Evolutionary conservation across 2,113 vertebrate genomes (phyloP), one percentile per base, ranked within the genome.

Genomic region (Stomatorhinus ivindoensis): DNA sequence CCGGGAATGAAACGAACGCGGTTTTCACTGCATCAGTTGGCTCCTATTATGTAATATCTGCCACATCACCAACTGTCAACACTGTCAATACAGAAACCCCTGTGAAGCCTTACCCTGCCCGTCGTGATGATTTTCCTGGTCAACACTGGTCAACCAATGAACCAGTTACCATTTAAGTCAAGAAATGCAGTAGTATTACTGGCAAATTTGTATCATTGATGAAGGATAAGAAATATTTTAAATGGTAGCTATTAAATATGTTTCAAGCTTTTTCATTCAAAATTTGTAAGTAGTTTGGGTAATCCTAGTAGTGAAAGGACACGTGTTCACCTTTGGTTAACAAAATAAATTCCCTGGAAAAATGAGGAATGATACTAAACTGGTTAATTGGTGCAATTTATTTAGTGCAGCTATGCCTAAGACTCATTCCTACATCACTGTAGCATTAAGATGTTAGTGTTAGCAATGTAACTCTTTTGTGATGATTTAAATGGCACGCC

Each of bases 71-170:
- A 55, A 91, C 86, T 82, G 89, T 42, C 89, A 88, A 92, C 90
- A 89, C 88, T 91, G 91, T 90, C 87, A 94, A 93, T 47, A 88
- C 91, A 80, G 92, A 88, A 51, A 88, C 90, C n/a, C 69, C 89
- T 55, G 80, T 65, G 83, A 88, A 27, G 76, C 90, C 86, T 91
- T 91, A 92, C 58, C 88, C 90, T 0, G 83, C 73, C 39, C 76
- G 91, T 35, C 90, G 89, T 73, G 89, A 44, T 51, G 89, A 86
- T 31, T 93, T 88, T 91, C 85, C 91, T 85, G n/a, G n/a, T 69
- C 61, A 31, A 89, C 88, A 80, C n/a, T 93, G 92, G 92, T 90
- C 87, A 50, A 89, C 88, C 27, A 92, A 13, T 51, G 90, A 85
- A 55, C 90, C 92, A 10, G 31, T 69, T n/a, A 69, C 61, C 13